These are phyloP conservation scores for Girardinus metallicus DNA, from an alignment of 2,797 vertebrate species.

Conservation along the genomic window DNA sequence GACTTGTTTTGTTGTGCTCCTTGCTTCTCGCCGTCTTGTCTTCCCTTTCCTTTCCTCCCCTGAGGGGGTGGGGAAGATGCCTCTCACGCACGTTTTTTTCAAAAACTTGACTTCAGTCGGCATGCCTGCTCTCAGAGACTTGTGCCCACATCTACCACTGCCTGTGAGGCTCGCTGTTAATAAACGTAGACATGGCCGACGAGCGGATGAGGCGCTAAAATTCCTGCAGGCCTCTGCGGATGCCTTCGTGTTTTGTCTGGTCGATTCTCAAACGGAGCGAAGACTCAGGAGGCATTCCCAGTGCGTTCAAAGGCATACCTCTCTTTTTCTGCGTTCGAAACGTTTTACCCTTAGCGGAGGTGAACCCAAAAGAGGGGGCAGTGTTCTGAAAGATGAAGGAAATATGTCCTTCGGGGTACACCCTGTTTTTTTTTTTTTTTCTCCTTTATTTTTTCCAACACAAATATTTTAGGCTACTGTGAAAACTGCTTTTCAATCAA, in stretches of 20 bases:
- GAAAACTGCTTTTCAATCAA: not conserved
- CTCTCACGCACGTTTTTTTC: conserved; percentile 54
- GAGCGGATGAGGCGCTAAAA: conserved; percentile 40
- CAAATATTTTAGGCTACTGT: not conserved
- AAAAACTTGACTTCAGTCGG: conserved; percentile 43
- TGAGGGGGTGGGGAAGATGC: conserved; percentile 52
- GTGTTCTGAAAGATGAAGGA: conserved; percentile 7
- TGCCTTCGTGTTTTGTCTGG: conserved; percentile 24
- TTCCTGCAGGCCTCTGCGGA: conserved; percentile 35
- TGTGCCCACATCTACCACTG: conserved; percentile 8
- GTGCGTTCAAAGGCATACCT: conserved; percentile 36
- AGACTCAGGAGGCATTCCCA: conserved; percentile 23
- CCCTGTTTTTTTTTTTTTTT: not conserved
- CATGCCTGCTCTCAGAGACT: conserved; percentile 24
- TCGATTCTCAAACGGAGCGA: conserved; percentile 24
- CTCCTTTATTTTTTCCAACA: not conserved
- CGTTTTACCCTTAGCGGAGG: conserved; percentile 25
- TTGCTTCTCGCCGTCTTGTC: conserved; percentile 27
- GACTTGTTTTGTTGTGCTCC: conserved; percentile 67
- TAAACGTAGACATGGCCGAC: conserved; percentile 28
- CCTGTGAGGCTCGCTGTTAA: conserved; percentile 43
- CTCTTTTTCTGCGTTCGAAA: conserved; percentile 23
- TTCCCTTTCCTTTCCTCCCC: conserved; percentile 42
- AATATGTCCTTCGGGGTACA: conserved; percentile 14
- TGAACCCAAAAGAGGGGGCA: conserved; percentile 15